Conservation (phyloP, 2,888 invertebrate species). For the Heteromyza rotundicornis region DNA sequence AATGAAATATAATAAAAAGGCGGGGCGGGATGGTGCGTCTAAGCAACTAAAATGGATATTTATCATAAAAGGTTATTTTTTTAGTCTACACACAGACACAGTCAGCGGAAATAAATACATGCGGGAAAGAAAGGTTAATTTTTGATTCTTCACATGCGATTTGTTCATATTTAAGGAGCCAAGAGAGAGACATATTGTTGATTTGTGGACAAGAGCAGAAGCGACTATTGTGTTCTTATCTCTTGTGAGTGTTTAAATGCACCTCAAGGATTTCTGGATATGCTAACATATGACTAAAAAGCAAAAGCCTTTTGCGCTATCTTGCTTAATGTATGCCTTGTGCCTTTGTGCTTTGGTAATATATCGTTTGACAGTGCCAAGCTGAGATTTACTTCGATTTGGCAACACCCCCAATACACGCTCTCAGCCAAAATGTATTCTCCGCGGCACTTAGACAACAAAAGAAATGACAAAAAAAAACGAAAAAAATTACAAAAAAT, state of each 20-base stretch:
- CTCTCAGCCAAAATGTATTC: too few relatives aligned
- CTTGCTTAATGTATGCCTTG: background rate
- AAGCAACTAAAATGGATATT: background rate
- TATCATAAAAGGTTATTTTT: background rate
- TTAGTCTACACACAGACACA: background rate
- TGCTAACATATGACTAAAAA: too few relatives aligned
- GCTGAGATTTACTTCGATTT: constrained; percentile 8
- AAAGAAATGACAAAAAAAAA: background rate
- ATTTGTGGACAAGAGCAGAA: background rate
- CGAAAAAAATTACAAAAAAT: background rate
- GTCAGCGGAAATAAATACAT: background rate
- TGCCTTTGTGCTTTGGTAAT: background rate
- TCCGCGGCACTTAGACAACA: background rate
- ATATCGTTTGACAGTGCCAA: background rate
- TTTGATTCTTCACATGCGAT: background rate
- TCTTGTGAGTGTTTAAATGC: too few relatives aligned
- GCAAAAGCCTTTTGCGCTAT: background rate
- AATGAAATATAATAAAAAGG: background rate
- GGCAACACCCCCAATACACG: constrained; percentile 4
- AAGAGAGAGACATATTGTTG: background rate
- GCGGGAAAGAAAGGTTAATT: background rate
- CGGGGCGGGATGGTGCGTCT: background rate
- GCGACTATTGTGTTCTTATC: too few relatives aligned
- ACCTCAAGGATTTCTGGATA: background rate
- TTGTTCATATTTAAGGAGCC: background rate